Percentiles rank a stretch among this genome's conserved stretches.
Evolutionary conservation across 2,797 vertebrate species (phyloP).

Genomic region (Rhadinocentrus ornatus): DNA sequence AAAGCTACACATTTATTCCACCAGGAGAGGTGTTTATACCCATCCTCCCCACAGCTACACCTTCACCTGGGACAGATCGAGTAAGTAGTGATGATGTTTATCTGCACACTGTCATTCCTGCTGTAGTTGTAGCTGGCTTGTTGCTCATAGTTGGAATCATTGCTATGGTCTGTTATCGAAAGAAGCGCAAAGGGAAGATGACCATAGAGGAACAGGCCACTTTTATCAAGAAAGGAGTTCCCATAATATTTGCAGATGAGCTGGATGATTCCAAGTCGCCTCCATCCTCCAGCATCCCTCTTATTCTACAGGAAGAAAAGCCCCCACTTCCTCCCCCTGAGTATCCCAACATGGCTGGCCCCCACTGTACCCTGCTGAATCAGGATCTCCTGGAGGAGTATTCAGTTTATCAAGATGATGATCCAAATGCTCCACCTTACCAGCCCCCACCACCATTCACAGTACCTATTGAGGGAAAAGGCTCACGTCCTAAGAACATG

Average conservation of each 20-base stretch:
- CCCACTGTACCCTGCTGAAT: slow-evolving; percentile 94
- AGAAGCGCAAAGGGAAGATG: slow-evolving; percentile 98
- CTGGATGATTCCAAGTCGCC: slow-evolving; percentile 98
- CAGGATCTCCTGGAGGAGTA: slow-evolving; percentile 96
- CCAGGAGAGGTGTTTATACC: slow-evolving; percentile 79
- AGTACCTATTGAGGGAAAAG: slow-evolving; percentile 96
- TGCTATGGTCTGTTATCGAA: slow-evolving; percentile 98
- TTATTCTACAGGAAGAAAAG: slow-evolving; percentile 99
- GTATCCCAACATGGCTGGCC: slow-evolving; percentile 95
- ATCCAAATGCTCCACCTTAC: slow-evolving; percentile 95
- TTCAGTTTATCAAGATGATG: slow-evolving; percentile 94
- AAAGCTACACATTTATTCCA: slow-evolving; percentile 89
- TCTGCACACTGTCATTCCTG: slow-evolving; percentile 96
- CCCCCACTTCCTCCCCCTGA: slow-evolving; percentile 96
- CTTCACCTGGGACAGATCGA: slow-evolving; percentile 86
- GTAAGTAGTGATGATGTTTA: slow-evolving; percentile 95
- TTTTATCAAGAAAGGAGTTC: slow-evolving; percentile 99
- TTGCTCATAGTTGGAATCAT: slow-evolving; percentile 95
- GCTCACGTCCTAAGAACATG: slow-evolving; percentile 99
- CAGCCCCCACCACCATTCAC: slow-evolving; percentile 98
- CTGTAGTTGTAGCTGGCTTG: slow-evolving; percentile 95
- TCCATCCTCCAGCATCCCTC: slow-evolving; percentile 96
- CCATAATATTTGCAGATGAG: slow-evolving; percentile 98
- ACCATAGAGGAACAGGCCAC: slow-evolving; percentile 99
- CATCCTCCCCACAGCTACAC: slow-evolving; percentile 77